Conservation (phyloP, 2,113 vertebrate species). For the Lucifuga dentata region DNA sequence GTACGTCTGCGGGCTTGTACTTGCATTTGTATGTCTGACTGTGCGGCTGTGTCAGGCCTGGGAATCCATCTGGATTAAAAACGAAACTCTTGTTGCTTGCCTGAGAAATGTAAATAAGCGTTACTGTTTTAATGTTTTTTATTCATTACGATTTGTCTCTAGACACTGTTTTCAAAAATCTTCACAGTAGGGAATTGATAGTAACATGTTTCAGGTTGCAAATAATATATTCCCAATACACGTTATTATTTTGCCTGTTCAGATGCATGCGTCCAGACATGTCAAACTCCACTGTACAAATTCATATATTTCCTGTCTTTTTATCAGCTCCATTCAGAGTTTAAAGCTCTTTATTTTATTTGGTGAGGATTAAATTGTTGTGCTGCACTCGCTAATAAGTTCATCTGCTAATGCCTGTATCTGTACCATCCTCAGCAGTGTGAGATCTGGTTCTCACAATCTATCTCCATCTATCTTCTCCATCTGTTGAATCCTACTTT, state of each 20-base stretch:
- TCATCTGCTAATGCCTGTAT: constrained; percentile 69
- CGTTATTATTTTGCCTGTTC: background rate
- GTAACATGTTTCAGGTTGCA: constrained; percentile 20
- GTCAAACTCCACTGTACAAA: constrained; percentile 26
- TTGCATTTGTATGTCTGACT: constrained; percentile 50
- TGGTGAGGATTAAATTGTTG: constrained; percentile 73
- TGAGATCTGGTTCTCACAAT: constrained; percentile 73
- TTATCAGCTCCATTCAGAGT: constrained; percentile 45
- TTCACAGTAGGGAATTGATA: constrained; percentile 43
- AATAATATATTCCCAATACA: background rate
- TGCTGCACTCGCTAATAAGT: constrained; percentile 66
- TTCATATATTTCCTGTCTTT: constrained; percentile 44
- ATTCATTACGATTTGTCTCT: constrained; percentile 74
- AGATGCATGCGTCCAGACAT: constrained; percentile 14
- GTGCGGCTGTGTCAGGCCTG: constrained; percentile 73
- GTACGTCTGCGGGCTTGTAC: constrained; percentile 56
- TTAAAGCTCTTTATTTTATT: constrained; percentile 73
- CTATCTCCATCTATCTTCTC: constrained; percentile 66
- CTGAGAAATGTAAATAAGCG: constrained; percentile 84
- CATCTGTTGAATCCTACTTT: constrained; percentile 66
- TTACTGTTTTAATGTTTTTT: constrained; percentile 79
- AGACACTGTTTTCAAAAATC: constrained; percentile 63
- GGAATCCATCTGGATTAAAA: constrained; percentile 85
- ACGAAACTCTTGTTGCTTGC: constrained; percentile 78
- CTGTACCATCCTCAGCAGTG: constrained; percentile 53